phyloP scores from a whole-genome alignment of 30 jellyfish, hydroid and myxozoan genomes.

The Chrysaora quinquecirrha region DNA sequence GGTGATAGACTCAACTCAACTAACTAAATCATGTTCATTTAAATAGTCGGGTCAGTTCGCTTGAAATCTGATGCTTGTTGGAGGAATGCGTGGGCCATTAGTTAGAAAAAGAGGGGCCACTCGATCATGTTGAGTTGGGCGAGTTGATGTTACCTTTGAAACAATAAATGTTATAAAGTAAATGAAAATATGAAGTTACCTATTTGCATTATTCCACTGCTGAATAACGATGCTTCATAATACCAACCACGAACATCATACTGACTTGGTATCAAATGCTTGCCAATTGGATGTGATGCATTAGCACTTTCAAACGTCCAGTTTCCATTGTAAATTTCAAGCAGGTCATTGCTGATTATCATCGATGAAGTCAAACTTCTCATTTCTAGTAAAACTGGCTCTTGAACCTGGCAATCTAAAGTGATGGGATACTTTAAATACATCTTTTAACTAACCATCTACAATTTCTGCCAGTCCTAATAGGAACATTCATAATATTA shows the following conservation, averaged over 20 bases:
- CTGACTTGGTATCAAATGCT: background rate
- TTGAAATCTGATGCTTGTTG: too few species aligned
- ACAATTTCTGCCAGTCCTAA: too few species aligned
- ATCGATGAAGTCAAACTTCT: slow-evolving; percentile 45
- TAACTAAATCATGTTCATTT: too few species aligned
- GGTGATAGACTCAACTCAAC: too few species aligned
- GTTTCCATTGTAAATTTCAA: slow-evolving; percentile 72
- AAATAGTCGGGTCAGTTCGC: too few species aligned
- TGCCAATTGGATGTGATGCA: slow-evolving; percentile 60
- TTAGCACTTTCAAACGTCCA: slow-evolving; percentile 84
- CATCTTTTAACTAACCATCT: too few species aligned
- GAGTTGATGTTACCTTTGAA: background rate
- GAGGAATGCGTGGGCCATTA: too few species aligned
- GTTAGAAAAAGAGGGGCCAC: too few species aligned
- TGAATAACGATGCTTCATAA: slow-evolving; percentile 75
- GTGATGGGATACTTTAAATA: too few species aligned
- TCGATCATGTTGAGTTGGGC: too few species aligned
- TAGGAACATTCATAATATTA: too few species aligned
- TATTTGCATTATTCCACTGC: slow-evolving; percentile 88
- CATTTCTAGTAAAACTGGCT: slow-evolving; percentile 4
- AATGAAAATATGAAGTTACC: slow-evolving; percentile 51
- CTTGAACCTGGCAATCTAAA: too few species aligned
- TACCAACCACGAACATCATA: slow-evolving; percentile 75
- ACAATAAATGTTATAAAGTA: background rate
- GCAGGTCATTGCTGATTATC: slow-evolving; percentile 58